These are phyloP conservation scores for Polyergus mexicanus DNA, from an alignment of 1,140 invertebrate species.

Conservation along the genomic window DNA sequence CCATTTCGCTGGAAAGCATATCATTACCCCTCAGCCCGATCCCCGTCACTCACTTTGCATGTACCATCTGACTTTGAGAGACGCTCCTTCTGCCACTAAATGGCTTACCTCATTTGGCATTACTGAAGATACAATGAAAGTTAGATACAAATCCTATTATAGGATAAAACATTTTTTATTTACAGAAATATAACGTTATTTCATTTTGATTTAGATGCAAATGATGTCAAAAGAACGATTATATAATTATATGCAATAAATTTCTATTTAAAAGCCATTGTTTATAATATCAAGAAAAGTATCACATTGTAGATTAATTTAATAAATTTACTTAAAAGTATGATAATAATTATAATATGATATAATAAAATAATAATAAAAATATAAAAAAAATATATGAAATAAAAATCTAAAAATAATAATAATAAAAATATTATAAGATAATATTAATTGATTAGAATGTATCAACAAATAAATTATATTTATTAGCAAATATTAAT, in stretches of 20 bases:
- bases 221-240: neutral
- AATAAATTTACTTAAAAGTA: slow-evolving; percentile 1
- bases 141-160: slow-evolving; percentile 7
- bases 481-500: neutral
- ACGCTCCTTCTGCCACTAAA: slow-evolving; percentile 39
- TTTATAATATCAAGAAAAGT: neutral
- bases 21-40: slow-evolving; percentile 45
- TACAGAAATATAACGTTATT: too few species aligned
- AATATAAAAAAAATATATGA: too few species aligned
- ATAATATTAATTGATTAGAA: neutral
- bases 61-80: slow-evolving; percentile 33
- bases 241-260: neutral
- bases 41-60: neutral
- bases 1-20: slow-evolving; percentile 46
- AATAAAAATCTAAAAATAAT: too few species aligned
- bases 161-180: too few species aligned
- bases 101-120: slow-evolving; percentile 35
- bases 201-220: neutral
- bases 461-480: neutral
- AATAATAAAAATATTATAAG: too few species aligned
- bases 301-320: neutral
- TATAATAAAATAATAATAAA: too few species aligned
- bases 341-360: too few species aligned
- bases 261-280: neutral
- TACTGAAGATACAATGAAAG: slow-evolving; percentile 29